Percentiles rank a stretch among this genome's conserved stretches.
These are phyloP conservation scores for Panagrolaimus sp. DNA, from an alignment of 1,140 invertebrate species.

Conservation along the genomic window DNA sequence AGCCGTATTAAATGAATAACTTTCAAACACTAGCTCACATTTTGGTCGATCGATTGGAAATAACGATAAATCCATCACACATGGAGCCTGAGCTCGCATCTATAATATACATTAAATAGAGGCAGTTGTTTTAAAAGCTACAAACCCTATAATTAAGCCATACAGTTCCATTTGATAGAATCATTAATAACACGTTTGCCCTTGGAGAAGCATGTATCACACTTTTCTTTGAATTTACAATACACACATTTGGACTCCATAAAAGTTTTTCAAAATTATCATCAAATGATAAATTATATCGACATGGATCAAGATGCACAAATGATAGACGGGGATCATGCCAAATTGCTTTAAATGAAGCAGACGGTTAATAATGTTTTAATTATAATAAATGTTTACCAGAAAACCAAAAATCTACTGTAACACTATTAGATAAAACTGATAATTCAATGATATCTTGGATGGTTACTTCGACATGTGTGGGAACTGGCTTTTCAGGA, in stretches of 20 bases:
- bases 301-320: slow-evolving; percentile 48
- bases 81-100: slow-evolving; percentile 54
- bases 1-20: slow-evolving; percentile 55
- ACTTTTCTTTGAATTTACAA: slow-evolving; percentile 55
- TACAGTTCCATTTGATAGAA: slow-evolving; percentile 53
- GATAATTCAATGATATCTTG: slow-evolving; percentile 54
- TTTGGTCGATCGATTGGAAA: slow-evolving; percentile 52
- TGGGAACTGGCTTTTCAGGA: slow-evolving; percentile 42
- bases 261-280: slow-evolving; percentile 57
- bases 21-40: slow-evolving; percentile 53
- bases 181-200: slow-evolving; percentile 55
- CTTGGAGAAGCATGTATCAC: slow-evolving; percentile 51
- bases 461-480: slow-evolving; percentile 52
- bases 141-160: slow-evolving; percentile 56
- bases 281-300: slow-evolving; percentile 55
- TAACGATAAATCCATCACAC: slow-evolving; percentile 45
- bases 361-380: background rate
- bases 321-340: slow-evolving; percentile 54
- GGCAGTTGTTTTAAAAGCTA: background rate
- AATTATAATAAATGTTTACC: too few species aligned
- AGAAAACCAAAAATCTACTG: slow-evolving; percentile 56
- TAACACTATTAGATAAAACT: slow-evolving; percentile 53
- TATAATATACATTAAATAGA: slow-evolving; percentile 16
- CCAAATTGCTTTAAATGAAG: slow-evolving; percentile 49
- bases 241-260: slow-evolving; percentile 56